These are phyloP conservation scores for Hydropsyche tenuis DNA, from an alignment of 1,140 invertebrate genomes.

Conservation along the genomic window DNA sequence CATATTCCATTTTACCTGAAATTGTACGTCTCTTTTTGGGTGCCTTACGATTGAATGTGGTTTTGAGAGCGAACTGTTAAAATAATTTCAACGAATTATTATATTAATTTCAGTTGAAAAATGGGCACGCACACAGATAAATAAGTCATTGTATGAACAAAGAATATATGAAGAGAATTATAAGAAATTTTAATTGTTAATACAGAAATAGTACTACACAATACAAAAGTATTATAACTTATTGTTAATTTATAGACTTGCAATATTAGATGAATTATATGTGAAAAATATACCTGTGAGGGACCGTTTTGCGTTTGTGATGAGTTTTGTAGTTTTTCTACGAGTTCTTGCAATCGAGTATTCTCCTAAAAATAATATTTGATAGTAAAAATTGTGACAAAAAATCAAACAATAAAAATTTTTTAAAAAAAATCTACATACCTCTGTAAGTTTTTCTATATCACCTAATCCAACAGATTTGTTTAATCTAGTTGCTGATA, in stretches of 20 bases:
- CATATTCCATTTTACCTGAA: constrained; percentile 43
- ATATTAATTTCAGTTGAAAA: not conserved
- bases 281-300: constrained; percentile 38
- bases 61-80: constrained; percentile 48
- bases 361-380: constrained; percentile 40
- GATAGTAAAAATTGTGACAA: not conserved
- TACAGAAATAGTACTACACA: no score
- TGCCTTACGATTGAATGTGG: constrained; percentile 44
- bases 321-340: constrained; percentile 41
- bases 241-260: not conserved
- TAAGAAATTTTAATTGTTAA: no score
- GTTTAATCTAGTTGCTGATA: constrained; percentile 1
- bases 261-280: not conserved
- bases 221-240: no score
- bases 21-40: constrained; percentile 49
- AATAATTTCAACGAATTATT: constrained; percentile 46
- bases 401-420: not conserved
- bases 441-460: constrained; percentile 45
- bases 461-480: constrained; percentile 21
- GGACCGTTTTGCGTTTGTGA: constrained; percentile 45
- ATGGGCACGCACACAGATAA: no score
- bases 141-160: no score
- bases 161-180: no score
- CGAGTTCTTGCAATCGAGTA: constrained; percentile 35
- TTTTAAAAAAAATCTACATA: constrained; percentile 28